Evolutionary conservation across 1,140 invertebrate genomes (phyloP).

Genomic region (Ceratina australensis): DNA sequence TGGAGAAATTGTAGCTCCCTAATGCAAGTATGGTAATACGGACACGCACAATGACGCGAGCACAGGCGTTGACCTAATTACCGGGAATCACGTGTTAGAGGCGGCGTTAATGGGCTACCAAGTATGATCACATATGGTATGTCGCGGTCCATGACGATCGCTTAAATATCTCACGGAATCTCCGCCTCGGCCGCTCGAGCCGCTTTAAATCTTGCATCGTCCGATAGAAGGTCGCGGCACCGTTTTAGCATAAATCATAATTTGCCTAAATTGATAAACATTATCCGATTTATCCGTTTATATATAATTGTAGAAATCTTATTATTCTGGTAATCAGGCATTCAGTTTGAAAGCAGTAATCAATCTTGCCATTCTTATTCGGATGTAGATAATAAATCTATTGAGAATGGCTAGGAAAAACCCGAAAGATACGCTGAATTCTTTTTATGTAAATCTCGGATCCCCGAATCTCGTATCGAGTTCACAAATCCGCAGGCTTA

Average conservation of each 20-base stretch:
- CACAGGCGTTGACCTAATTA: slow-evolving; percentile 59
- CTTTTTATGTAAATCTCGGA: neutral
- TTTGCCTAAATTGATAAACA: no score
- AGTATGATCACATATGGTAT: slow-evolving; percentile 33
- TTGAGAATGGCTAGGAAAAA: no score
- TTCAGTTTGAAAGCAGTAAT: no score
- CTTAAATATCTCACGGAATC: slow-evolving; percentile 55
- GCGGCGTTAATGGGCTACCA: slow-evolving; percentile 50
- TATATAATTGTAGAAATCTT: no score
- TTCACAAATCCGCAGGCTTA: slow-evolving; percentile 4
- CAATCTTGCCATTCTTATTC: no score
- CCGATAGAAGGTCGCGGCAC: no score
- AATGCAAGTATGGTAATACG: slow-evolving; percentile 25
- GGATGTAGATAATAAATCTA: no score
- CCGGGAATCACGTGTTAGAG: slow-evolving; percentile 33
- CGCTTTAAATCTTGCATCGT: slow-evolving; percentile 11
- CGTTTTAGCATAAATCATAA: no score
- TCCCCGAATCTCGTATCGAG: slow-evolving; percentile 3
- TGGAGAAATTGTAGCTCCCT: slow-evolving; percentile 29
- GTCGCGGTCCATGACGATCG: slow-evolving; percentile 21
- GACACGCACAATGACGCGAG: slow-evolving; percentile 32
- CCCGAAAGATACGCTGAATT: neutral
- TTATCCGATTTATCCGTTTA: no score
- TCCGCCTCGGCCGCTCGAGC: neutral
- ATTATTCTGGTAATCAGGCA: no score